Evolutionary conservation across 2,888 invertebrate genomes (phyloP), one percentile per base, ranked within the genome.

Genomic region (Trachelus tabidus): DNA sequence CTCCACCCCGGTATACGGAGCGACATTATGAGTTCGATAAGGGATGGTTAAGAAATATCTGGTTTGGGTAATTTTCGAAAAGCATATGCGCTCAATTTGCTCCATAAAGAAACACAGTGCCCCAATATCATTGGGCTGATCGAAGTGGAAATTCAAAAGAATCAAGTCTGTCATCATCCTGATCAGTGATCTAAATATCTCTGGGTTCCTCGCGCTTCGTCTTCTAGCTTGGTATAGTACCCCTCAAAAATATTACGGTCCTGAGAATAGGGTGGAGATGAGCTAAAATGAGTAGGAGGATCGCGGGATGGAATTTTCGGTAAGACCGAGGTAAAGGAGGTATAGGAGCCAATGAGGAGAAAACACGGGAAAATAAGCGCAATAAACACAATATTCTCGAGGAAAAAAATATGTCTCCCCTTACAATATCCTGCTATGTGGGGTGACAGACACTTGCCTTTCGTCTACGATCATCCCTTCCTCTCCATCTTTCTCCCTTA

Each of bases 401-500:
- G 37, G 37, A 77, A 75, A 75, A 34, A 76, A 78, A 78, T 76
- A 68, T 78, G 75, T 75, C 78, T 75, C 75, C 75, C 71, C 71
- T 78, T 75, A 75, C 78, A 75, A 78, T 75, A 78, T 78, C 78
- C 75, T 78, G 78, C 73, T 56, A 56, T n/a, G 73, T 34, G 78
- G 78, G 78, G 75, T 77, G 75, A 77, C 75, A 76, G 78, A 75
- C 76, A 78, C 78, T 78, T 69, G 76, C 76, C 35, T 75, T 76
- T 75, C 34, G 12, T 71, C 75, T 69, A 56, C 40, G 79, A 76
- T 77, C 80, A 83, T 81, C 83, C 79, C 76, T 83, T 76, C 33
- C 35, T 69, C 75, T 79, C 78, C 75, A 73, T 77, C 81, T 71
- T 40, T 33, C 71, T 71, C 35, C 79, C 81, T 81, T 78, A 79